These are phyloP conservation scores for Lepus oiostolus DNA, from an alignment of 2,797 vertebrate species.

Conservation along the genomic window DNA sequence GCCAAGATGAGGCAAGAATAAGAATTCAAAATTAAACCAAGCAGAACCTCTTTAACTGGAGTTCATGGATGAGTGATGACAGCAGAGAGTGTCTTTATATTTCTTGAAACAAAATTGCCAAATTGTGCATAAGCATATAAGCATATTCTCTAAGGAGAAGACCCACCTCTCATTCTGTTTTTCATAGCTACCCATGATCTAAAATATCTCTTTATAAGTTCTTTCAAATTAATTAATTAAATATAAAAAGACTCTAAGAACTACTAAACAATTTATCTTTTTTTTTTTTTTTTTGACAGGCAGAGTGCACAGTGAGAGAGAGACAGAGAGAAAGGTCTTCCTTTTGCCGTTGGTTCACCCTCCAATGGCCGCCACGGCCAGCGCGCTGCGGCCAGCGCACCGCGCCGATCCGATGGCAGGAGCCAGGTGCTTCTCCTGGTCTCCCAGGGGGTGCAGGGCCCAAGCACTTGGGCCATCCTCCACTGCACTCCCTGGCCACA, in stretches of 20 bases:
- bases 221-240: no score
- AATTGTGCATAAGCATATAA: neutral
- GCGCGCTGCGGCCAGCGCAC: no score
- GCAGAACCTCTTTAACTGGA: neutral
- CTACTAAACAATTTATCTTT: neutral
- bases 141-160: neutral
- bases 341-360: no score
- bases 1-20: neutral
- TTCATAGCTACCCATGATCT: conserved; percentile 31
- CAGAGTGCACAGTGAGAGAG: no score
- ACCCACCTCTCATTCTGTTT: neutral
- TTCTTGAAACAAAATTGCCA: neutral
- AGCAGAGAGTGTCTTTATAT: neutral
- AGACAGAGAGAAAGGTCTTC: no score
- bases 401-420: no score
- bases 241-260: neutral
- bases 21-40: neutral
- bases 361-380: no score
- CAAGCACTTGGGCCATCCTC: no score
- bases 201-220: neutral
- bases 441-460: no score
- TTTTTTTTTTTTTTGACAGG: neutral
- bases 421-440: no score
- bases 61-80: neutral
- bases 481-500: no score